These are phyloP conservation scores for Tenthredo scrophulariae DNA, from an alignment of 2,888 invertebrate genomes.

Conservation along the genomic window DNA sequence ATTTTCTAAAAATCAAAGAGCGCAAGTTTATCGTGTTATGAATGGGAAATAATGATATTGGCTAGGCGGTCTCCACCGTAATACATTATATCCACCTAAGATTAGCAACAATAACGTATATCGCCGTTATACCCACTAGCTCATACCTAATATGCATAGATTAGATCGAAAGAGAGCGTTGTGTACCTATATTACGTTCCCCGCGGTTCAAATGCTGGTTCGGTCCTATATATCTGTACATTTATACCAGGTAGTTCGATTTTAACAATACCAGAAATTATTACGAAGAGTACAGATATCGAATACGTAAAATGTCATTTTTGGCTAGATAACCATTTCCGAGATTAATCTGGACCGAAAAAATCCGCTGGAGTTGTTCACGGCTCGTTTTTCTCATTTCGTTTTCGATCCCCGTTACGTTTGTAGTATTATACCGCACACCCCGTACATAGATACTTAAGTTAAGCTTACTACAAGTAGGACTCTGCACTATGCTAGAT, in stretches of 20 bases:
- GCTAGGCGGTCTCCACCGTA: neutral
- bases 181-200: neutral
- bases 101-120: constrained; percentile 7
- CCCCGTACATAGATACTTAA: neutral
- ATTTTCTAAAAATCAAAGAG: neutral
- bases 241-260: neutral
- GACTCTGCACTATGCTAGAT: neutral
- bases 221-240: neutral
- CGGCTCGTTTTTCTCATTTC: neutral
- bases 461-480: neutral
- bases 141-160: constrained; percentile 32
- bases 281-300: neutral
- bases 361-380: neutral
- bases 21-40: neutral
- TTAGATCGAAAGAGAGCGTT: constrained; percentile 37
- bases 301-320: neutral
- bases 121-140: neutral
- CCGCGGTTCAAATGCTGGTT: neutral
- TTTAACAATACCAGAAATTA: neutral
- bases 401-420: neutral
- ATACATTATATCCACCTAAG: constrained; percentile 8
- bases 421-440: neutral
- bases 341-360: neutral
- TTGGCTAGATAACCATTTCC: too few relatives aligned
- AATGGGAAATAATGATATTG: neutral